Percentiles rank a stretch among this genome's conserved stretches.
phyloP scores from a whole-genome alignment of 1,140 invertebrate species.

The Lepidotrigona ventralis region DNA sequence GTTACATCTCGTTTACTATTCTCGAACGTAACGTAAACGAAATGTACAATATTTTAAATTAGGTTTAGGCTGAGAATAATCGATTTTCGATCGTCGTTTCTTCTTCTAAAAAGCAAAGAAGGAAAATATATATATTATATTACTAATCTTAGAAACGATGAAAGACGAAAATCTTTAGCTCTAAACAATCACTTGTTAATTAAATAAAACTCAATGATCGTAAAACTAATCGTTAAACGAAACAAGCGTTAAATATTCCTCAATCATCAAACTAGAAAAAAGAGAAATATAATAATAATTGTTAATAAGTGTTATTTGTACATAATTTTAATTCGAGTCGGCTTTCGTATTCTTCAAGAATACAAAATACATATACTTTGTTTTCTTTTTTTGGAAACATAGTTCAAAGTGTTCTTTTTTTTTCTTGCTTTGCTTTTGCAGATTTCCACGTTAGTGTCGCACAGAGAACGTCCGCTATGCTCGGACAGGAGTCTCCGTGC shows the following conservation, averaged over 20 bases:
- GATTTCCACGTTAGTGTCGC: conserved; percentile 94
- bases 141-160: conserved; percentile 34
- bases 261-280: conserved; percentile 45
- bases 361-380: conserved; percentile 24
- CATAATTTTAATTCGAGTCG: conserved; percentile 37
- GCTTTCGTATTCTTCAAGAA: background rate
- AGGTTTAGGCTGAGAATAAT: too few species aligned
- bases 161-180: conserved; percentile 21
- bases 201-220: conserved; percentile 58
- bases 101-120: conserved; percentile 8
- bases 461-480: conserved; percentile 79
- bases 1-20: background rate
- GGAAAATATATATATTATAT: background rate
- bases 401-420: too few species aligned
- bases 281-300: background rate
- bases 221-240: conserved; percentile 56
- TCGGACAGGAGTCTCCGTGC: conserved; percentile 84
- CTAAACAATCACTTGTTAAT: conserved; percentile 42
- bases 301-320: conserved; percentile 60
- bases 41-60: too few species aligned
- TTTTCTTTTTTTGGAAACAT: background rate
- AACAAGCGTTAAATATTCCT: conserved; percentile 55
- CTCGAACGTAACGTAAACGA: too few species aligned
- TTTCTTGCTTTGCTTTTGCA: conserved; percentile 78
- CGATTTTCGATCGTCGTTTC: too few species aligned